Percentiles rank a stretch among this genome's conserved stretches.
Conservation (phyloP, 2,113 vertebrate species). For the Vanacampus margaritifer region DNA sequence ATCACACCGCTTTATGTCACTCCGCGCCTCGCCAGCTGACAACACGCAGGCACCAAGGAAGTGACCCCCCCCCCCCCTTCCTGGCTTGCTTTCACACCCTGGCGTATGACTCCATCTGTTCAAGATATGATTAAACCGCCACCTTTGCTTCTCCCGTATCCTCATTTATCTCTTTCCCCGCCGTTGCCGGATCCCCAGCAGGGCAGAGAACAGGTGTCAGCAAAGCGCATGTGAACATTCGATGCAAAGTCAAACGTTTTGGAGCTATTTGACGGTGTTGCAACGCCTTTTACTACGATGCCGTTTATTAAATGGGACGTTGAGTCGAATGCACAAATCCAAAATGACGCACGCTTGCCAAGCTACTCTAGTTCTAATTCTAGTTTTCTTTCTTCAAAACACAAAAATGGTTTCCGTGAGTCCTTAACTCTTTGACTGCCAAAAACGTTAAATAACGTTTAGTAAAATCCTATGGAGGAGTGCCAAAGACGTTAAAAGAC, state of each 20-base stretch:
- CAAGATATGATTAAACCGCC: constrained; percentile 57
- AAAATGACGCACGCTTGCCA: too few relatives aligned
- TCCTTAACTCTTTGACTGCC: too few relatives aligned
- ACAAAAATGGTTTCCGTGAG: too few relatives aligned
- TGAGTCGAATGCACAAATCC: too few relatives aligned
- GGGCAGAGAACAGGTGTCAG: constrained; percentile 47
- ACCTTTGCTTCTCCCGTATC: constrained; percentile 39
- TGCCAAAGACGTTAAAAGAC: too few relatives aligned
- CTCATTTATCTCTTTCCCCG: constrained; percentile 39
- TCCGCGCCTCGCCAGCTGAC: constrained; percentile 55
- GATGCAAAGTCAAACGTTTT: constrained; percentile 31
- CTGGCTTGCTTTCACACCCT: constrained; percentile 46
- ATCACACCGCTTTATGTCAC: constrained; percentile 65
- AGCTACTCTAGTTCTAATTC: too few relatives aligned
- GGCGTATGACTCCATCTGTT: constrained; percentile 66
- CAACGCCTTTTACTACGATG: too few relatives aligned
- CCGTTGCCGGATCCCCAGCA: constrained; percentile 34
- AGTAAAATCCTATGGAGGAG: too few relatives aligned
- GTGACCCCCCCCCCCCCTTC: constrained; percentile 2
- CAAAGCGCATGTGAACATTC: constrained; percentile 14
- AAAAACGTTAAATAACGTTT: too few relatives aligned
- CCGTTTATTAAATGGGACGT: too few relatives aligned
- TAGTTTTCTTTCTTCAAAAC: too few relatives aligned
- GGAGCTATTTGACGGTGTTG: too few relatives aligned
- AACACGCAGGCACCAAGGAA: constrained; percentile 53